A percentile compares a stretch with the other conserved stretches of the same genome.
phyloP scores from a whole-genome alignment of 2,888 invertebrate species.

The Tetropium fuscum region DNA sequence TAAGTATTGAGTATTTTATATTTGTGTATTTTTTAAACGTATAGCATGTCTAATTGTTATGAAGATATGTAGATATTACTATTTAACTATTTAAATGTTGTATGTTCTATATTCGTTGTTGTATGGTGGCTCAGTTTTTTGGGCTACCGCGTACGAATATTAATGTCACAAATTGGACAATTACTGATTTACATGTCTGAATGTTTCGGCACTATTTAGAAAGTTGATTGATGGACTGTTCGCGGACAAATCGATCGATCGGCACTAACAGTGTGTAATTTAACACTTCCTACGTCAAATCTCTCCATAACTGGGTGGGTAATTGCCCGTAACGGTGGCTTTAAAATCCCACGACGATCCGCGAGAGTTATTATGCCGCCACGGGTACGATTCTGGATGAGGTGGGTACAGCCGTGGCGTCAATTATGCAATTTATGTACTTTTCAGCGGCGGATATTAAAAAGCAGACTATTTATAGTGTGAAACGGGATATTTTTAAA shows the following conservation, averaged over 20 bases:
- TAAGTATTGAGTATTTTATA: too few species aligned
- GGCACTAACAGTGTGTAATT: constrained; percentile 45
- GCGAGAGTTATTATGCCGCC: constrained; percentile 37
- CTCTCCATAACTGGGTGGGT: constrained; percentile 40
- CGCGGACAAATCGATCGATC: constrained; percentile 42
- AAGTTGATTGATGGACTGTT: constrained; percentile 46
- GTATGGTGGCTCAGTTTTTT: too few species aligned
- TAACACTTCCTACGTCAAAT: constrained; percentile 51
- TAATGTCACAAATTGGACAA: constrained; percentile 45
- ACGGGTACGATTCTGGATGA: constrained; percentile 13
- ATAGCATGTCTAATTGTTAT: too few species aligned
- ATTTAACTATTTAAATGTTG: too few species aligned
- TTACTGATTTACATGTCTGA: constrained; percentile 38
- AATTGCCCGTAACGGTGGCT: constrained; percentile 45
- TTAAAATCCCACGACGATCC: constrained; percentile 34
- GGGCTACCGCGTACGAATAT: constrained; percentile 36
- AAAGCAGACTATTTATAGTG: too few species aligned
- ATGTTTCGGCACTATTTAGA: constrained; percentile 44
- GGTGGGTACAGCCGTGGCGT: background rate
- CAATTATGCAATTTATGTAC: constrained; percentile 18
- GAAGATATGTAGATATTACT: too few species aligned
- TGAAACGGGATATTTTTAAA: too few species aligned
- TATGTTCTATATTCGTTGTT: too few species aligned
- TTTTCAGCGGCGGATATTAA: constrained; percentile 7
- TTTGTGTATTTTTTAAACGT: too few species aligned